These are phyloP conservation scores for Zosterops pallidus DNA, from an alignment of 2,113 vertebrate species.

Conservation along the genomic window DNA sequence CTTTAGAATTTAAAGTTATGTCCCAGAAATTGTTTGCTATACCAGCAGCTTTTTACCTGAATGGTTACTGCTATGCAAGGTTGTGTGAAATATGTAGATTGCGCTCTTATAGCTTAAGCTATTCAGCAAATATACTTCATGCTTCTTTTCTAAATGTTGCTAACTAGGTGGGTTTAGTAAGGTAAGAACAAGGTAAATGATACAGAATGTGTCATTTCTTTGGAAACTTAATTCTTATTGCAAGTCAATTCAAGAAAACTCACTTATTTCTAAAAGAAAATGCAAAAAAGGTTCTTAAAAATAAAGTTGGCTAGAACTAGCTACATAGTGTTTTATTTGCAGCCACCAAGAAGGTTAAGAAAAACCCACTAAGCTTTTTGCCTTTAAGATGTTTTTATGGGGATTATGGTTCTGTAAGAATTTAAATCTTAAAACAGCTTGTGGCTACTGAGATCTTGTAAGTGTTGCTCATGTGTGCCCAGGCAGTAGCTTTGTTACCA, in stretches of 20 bases:
- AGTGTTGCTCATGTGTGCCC: not conserved
- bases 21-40: not conserved
- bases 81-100: not conserved
- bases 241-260: not conserved
- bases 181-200: not conserved
- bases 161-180: not conserved
- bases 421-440: not conserved
- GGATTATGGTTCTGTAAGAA: not conserved
- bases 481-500: not conserved
- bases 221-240: not conserved
- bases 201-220: not conserved
- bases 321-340: not conserved
- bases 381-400: not conserved
- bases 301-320: not conserved
- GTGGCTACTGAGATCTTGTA: not conserved
- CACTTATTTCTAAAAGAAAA: not conserved
- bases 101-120: not conserved
- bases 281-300: not conserved
- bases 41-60: not conserved
- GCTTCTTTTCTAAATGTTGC: not conserved
- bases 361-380: not conserved
- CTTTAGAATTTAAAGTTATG: not conserved
- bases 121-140: not conserved
- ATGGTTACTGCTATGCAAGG: not conserved
- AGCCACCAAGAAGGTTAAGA: not conserved